phyloP scores from a whole-genome alignment of 2,113 vertebrate genomes.

The Strigops habroptila region DNA sequence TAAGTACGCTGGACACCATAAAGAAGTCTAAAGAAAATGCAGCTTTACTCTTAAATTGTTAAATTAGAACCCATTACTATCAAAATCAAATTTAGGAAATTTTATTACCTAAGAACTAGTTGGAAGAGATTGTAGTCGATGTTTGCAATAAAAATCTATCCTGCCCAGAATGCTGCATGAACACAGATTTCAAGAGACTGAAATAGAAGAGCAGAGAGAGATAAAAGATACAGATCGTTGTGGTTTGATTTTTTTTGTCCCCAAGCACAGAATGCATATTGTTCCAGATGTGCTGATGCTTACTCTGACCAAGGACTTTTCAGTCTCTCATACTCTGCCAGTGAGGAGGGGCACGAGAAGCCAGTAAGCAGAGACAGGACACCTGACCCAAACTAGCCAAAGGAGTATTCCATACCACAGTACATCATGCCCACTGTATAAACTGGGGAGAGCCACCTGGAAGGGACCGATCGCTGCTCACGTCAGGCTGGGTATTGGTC shows the following conservation, averaged over 20 bases:
- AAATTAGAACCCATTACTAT: not conserved
- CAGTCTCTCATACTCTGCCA: not conserved
- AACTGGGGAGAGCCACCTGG: too few relatives aligned
- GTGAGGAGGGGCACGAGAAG: not conserved
- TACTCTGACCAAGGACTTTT: not conserved
- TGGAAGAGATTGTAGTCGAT: not conserved
- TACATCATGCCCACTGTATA: too few relatives aligned
- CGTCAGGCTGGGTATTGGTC: too few relatives aligned
- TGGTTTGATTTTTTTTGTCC: accelerated
- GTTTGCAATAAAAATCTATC: not conserved
- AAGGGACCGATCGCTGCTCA: too few relatives aligned
- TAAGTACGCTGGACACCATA: not conserved
- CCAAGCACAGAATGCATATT: not conserved
- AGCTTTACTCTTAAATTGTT: not conserved
- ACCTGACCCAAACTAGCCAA: too few relatives aligned
- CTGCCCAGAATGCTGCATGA: not conserved
- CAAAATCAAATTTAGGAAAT: not conserved
- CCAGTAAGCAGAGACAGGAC: not conserved
- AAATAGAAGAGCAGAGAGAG: not conserved
- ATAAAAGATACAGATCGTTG: not conserved
- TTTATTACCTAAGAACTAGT: not conserved
- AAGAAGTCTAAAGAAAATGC: not conserved
- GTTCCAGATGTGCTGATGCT: not conserved
- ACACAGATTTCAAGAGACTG: not conserved
- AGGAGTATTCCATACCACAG: too few relatives aligned